phyloP scores from a whole-genome alignment of 2,888 invertebrate genomes.

The Vesta saturnalis region DNA sequence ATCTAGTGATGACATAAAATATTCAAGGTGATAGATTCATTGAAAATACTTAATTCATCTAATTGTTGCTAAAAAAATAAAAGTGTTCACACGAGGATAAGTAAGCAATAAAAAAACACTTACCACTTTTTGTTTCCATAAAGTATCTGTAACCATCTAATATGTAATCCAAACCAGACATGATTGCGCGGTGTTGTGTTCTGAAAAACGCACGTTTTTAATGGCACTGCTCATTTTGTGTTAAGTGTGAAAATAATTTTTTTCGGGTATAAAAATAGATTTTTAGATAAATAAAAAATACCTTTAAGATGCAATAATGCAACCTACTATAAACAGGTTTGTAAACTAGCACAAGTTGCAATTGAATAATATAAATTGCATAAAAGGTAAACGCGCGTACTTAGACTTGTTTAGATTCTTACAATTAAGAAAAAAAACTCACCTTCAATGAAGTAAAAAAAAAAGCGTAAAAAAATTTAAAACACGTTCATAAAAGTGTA shows the following conservation, averaged over 20 bases:
- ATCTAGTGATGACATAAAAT: no score
- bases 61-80: no score
- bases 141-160: conserved; percentile 55
- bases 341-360: conserved; percentile 21
- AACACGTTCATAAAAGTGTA: not conserved
- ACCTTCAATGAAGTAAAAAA: not conserved
- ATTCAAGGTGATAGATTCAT: no score
- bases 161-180: conserved; percentile 23
- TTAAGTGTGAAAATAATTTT: no score
- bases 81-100: no score
- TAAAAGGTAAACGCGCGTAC: not conserved
- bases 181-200: conserved; percentile 2
- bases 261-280: no score
- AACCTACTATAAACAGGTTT: conserved; percentile 19
- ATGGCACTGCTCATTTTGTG: not conserved
- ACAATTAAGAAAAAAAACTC: not conserved
- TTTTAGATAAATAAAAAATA: no score
- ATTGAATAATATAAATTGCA: not conserved
- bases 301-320: conserved; percentile 1
- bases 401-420: not conserved
- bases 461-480: not conserved
- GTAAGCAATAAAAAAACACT: conserved; percentile 31
- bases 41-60: no score
- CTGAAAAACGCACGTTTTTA: conserved; percentile 14
- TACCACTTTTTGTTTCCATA: conserved; percentile 58